Percentiles rank a stretch among this genome's conserved stretches.
phyloP scores from a whole-genome alignment of 1,140 invertebrate species.

The Coenobita brevimanus region DNA sequence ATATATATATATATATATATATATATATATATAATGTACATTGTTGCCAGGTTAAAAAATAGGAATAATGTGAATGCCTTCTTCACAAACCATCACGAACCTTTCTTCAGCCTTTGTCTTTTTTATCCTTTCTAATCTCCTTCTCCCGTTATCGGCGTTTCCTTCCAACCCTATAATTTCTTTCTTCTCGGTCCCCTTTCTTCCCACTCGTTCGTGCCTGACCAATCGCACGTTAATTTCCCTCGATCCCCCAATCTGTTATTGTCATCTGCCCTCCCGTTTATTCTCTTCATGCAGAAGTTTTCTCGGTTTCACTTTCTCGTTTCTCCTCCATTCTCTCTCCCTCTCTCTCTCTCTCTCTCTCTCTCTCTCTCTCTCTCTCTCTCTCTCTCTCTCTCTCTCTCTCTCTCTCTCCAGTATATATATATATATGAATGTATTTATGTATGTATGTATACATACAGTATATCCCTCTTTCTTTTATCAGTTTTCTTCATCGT shows the following conservation, averaged over 20 bases:
- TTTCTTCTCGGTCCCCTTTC: slow-evolving; percentile 44
- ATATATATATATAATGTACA: too few species aligned
- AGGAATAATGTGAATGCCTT: slow-evolving; percentile 16
- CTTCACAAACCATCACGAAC: slow-evolving; percentile 18
- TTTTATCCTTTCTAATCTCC: slow-evolving; percentile 18
- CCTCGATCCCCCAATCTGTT: slow-evolving; percentile 27
- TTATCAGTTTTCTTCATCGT: too few species aligned
- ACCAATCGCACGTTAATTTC: slow-evolving; percentile 35
- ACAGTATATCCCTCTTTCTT: too few species aligned
- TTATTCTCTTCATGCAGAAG: slow-evolving; percentile 24
- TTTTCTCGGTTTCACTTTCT: background rate
- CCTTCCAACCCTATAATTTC: slow-evolving; percentile 46
- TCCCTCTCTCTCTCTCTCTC: background rate
- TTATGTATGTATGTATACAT: too few species aligned
- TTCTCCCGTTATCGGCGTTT: slow-evolving; percentile 38
- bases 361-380: slow-evolving; percentile 17
- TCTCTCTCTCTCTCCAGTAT: background rate
- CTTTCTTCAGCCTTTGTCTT: slow-evolving; percentile 40
- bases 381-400: slow-evolving; percentile 13
- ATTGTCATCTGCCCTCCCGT: slow-evolving; percentile 30
- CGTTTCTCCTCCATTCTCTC: background rate
- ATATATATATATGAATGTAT: too few species aligned
- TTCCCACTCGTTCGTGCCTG: slow-evolving; percentile 32
- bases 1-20: too few species aligned
- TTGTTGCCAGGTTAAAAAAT: too few species aligned